Percentiles rank a stretch among this genome's conserved stretches.
Conservation (phyloP, 1,140 invertebrate genomes). For the Platorchestia sp. region DNA sequence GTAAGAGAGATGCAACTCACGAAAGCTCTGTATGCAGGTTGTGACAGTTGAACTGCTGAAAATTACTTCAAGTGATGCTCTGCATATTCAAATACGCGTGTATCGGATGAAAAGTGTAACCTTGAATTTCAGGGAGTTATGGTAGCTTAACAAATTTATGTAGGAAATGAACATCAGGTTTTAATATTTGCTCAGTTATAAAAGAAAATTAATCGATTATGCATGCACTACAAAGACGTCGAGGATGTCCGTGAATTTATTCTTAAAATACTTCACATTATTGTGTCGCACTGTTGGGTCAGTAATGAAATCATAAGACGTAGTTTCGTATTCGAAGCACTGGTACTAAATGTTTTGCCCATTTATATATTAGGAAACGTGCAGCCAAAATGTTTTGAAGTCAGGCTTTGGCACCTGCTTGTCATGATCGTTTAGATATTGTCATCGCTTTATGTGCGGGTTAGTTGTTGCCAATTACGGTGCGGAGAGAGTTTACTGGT, state of each 20-base stretch:
- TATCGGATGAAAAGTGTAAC: background rate
- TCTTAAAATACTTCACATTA: background rate
- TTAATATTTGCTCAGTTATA: background rate
- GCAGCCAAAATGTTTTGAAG: background rate
- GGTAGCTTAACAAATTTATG: background rate
- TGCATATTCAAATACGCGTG: background rate
- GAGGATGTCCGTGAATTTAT: background rate
- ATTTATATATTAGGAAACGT: background rate
- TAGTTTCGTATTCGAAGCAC: background rate
- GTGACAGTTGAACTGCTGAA: background rate
- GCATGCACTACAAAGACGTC: too few relatives aligned
- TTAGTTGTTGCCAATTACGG: constrained; percentile 11
- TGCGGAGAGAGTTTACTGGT: constrained; percentile 2
- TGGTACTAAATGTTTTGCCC: background rate
- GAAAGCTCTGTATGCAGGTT: too few relatives aligned
- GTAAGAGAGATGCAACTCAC: too few relatives aligned
- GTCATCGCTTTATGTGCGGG: background rate
- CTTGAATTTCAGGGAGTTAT: background rate
- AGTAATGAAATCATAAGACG: background rate
- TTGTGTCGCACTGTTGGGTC: background rate
- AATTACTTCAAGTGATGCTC: background rate
- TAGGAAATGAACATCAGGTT: background rate
- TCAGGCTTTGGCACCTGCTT: background rate
- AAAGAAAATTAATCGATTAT: background rate
- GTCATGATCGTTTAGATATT: constrained; percentile 9